Evolutionary conservation across 2,797 vertebrate species (phyloP).

Genomic region (Otolemur crassicaudatus): DNA sequence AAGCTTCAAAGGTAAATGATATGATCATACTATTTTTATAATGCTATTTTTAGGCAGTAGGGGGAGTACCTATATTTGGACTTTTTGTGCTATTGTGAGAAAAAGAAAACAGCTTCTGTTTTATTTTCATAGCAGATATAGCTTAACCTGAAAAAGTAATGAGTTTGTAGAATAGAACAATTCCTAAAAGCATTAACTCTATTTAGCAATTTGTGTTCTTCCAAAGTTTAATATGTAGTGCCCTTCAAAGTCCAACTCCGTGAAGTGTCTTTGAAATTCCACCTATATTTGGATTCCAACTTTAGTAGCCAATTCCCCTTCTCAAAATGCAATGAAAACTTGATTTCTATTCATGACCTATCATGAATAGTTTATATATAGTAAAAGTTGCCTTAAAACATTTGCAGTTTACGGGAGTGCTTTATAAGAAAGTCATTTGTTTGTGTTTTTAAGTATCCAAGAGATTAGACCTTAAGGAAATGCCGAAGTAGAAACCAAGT

Average conservation of each 20-base stretch:
- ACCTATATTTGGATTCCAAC: background rate
- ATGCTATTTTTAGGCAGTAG: background rate
- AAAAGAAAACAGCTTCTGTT: background rate
- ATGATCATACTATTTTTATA: background rate
- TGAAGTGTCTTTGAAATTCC: background rate
- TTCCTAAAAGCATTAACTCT: constrained; percentile 36
- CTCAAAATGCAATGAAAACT: constrained; percentile 5
- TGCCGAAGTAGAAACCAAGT: constrained; percentile 16
- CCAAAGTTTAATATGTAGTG: background rate
- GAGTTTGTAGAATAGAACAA: background rate
- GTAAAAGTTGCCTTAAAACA: constrained; percentile 17
- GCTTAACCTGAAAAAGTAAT: background rate
- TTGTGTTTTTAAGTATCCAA: constrained; percentile 34
- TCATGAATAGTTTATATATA: background rate
- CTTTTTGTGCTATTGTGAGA: background rate
- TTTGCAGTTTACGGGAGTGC: background rate
- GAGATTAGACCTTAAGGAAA: constrained; percentile 25
- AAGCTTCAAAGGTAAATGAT: background rate
- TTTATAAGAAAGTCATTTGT: constrained; percentile 22
- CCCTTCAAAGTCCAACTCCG: constrained; percentile 36
- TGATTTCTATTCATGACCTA: background rate
- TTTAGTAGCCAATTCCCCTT: background rate
- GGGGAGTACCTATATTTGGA: background rate
- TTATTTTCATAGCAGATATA: background rate
- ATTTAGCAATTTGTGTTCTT: background rate